Evolutionary conservation across 2,888 invertebrate genomes (phyloP).

Genomic region (Idaea aversata): DNA sequence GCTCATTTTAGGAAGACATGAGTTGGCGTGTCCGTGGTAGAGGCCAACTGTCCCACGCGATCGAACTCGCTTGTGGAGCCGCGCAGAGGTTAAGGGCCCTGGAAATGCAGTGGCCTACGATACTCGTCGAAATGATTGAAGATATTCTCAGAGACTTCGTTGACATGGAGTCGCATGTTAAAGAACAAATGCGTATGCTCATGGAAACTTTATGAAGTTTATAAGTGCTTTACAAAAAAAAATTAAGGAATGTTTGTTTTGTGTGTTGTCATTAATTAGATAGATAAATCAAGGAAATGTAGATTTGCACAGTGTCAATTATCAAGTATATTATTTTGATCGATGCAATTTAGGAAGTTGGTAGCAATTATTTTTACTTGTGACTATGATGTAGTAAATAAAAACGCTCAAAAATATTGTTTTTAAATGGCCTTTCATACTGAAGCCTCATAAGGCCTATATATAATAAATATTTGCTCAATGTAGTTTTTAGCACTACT

Average conservation of each 20-base stretch:
- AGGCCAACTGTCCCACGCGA: slow-evolving; percentile 83
- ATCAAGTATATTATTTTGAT: not conserved
- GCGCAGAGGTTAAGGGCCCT: slow-evolving; percentile 87
- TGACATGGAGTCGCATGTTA: slow-evolving; percentile 90
- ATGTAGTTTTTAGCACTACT: not conserved
- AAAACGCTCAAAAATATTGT: no score
- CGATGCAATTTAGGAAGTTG: not conserved
- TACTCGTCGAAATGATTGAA: slow-evolving; percentile 88
- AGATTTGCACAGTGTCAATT: not conserved
- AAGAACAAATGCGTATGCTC: slow-evolving; percentile 81
- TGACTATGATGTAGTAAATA: not conserved
- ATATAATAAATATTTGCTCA: not conserved
- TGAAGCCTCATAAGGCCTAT: not conserved
- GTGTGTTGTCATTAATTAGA: slow-evolving; percentile 13
- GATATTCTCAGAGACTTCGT: slow-evolving; percentile 89
- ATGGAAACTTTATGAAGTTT: slow-evolving; percentile 54
- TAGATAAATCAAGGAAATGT: slow-evolving; percentile 1
- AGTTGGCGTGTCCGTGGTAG: slow-evolving; percentile 87
- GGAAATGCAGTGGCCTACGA: slow-evolving; percentile 88
- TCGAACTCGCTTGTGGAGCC: slow-evolving; percentile 88
- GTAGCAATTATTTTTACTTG: not conserved
- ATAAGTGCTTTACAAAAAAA: not conserved
- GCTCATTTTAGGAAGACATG: slow-evolving; percentile 83
- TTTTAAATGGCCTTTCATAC: no score
- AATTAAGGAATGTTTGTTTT: slow-evolving; percentile 15